Conservation (phyloP, 2,113 vertebrate genomes). For the Apodemus speciosus region DNA sequence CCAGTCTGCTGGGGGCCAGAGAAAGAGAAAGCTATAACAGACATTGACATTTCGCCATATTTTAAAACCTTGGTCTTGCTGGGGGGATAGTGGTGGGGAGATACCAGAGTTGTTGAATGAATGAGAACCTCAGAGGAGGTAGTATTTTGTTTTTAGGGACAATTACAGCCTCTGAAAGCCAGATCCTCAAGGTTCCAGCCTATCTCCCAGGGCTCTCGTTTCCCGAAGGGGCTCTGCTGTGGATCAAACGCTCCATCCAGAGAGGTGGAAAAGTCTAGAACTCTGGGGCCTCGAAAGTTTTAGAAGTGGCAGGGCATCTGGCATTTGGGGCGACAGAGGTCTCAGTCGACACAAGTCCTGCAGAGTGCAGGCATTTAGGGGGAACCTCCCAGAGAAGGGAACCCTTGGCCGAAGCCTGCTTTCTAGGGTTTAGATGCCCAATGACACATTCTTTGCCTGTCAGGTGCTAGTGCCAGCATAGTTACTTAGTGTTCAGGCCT, state of each 20-base stretch:
- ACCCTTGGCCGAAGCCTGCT: neutral
- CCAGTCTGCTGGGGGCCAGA: neutral
- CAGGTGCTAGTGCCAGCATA: neutral
- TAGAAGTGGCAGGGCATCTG: conserved; percentile 16
- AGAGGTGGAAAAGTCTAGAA: neutral
- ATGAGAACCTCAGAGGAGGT: neutral
- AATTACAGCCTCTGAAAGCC: neutral
- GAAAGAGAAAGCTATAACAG: neutral
- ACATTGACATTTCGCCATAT: neutral
- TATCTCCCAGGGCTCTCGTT: neutral
- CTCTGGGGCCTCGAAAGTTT: neutral
- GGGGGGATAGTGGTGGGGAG: neutral
- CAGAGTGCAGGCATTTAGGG: neutral
- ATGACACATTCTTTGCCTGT: neutral
- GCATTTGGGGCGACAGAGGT: neutral
- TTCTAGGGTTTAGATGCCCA: neutral
- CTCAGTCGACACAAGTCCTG: neutral
- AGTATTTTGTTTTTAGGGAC: conserved; percentile 33
- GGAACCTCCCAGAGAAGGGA: neutral
- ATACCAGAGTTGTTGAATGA: neutral
- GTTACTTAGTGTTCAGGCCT: neutral
- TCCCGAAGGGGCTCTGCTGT: neutral
- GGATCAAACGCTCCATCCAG: neutral
- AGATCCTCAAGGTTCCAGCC: neutral
- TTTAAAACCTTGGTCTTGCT: neutral